Percentiles rank a stretch among this genome's conserved stretches.
Conservation (phyloP, 2,797 vertebrate species). For the Lophius americanus region DNA sequence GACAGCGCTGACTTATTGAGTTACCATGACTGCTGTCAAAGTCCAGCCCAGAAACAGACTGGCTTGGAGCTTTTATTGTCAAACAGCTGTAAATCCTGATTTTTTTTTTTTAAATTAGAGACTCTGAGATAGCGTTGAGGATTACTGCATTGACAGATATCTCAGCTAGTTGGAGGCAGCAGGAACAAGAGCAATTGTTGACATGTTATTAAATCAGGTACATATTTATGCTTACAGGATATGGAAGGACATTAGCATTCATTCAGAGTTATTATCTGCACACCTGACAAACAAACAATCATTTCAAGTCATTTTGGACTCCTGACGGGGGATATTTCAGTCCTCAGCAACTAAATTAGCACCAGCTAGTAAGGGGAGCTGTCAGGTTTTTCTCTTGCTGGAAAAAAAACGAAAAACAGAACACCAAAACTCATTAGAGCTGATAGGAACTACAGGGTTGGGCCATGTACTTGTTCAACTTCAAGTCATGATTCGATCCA, state of each 20-base stretch:
- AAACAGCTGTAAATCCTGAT: conserved; percentile 38
- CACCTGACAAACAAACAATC: not conserved
- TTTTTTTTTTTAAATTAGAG: conserved; percentile 7
- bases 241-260: not conserved
- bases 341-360: too few relatives aligned
- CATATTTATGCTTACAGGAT: not conserved
- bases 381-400: too few relatives aligned
- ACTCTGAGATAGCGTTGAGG: conserved; percentile 4
- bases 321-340: too few relatives aligned
- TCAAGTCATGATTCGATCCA: not conserved
- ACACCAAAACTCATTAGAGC: too few relatives aligned
- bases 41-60: conserved; percentile 30
- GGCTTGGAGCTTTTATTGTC: conserved; percentile 37
- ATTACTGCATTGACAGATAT: not conserved
- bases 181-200: not conserved
- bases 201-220: not conserved
- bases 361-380: too few relatives aligned
- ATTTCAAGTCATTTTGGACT: not conserved
- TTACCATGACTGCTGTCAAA: conserved; percentile 56
- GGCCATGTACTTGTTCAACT: not conserved
- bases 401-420: too few relatives aligned
- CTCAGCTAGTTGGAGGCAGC: not conserved
- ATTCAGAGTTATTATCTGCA: not conserved
- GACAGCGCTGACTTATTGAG: conserved; percentile 37
- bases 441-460: too few relatives aligned